Evolutionary conservation across 2,797 vertebrate genomes (phyloP).

Genomic region (Gymnothorax reevesii): DNA sequence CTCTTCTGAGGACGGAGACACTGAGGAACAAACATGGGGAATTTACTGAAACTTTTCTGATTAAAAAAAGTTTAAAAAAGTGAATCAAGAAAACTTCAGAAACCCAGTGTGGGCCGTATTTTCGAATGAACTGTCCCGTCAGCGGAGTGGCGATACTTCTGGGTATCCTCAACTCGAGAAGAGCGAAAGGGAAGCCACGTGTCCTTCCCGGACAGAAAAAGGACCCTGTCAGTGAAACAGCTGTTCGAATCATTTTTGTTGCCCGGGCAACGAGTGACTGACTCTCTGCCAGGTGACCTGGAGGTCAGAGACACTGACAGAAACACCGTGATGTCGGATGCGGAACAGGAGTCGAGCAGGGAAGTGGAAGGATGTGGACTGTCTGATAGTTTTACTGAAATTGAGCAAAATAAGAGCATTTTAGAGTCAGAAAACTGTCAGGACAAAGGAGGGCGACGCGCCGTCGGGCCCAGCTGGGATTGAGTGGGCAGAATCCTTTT

Average conservation of each 20-base stretch:
- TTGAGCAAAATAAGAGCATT: neutral
- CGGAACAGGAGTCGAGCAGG: neutral
- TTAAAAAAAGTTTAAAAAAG: neutral
- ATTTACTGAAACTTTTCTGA: slow-evolving; percentile 51
- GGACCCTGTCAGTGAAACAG: neutral
- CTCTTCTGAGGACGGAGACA: slow-evolving; percentile 75
- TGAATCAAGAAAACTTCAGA: neutral
- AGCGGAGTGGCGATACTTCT: slow-evolving; percentile 38
- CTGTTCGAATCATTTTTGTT: neutral
- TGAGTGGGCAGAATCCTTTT: neutral
- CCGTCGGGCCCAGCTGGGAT: slow-evolving; percentile 61
- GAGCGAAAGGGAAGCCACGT: neutral
- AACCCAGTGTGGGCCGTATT: slow-evolving; percentile 25
- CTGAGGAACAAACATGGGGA: slow-evolving; percentile 33
- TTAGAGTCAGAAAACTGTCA: slow-evolving; percentile 16
- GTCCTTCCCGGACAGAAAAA: neutral
- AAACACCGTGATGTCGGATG: neutral
- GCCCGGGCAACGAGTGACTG: neutral
- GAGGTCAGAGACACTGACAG: neutral
- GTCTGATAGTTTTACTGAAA: neutral
- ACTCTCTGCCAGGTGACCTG: neutral
- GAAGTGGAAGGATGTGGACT: neutral
- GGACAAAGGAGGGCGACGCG: slow-evolving; percentile 43
- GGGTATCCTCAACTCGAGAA: neutral
- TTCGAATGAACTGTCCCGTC: neutral